Base-by-base conservation (phyloP, 2,888 invertebrate genomes). In the Argyresthia albistria region DNA sequence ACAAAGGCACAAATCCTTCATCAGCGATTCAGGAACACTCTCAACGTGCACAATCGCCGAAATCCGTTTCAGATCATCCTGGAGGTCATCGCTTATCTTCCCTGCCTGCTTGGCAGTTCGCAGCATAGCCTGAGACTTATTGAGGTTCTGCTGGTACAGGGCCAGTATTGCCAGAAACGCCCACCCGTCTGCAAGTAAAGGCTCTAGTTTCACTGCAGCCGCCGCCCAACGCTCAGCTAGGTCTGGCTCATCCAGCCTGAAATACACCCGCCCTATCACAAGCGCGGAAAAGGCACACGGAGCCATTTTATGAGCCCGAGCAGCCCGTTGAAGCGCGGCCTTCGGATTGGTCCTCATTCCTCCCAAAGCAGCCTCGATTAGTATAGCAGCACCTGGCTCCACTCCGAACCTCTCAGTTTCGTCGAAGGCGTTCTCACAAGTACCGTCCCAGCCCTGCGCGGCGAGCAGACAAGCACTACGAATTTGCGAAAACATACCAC, bases 151-250 rank as follows among this genome's bases (percentile, higher is more conserved):
- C 42, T 76, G 69, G 46, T 69, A 62, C 67, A 83, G 73, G 8
- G 80, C 80, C 42, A 83, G 58, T 14, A 80, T 49, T n/a, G 76
- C 73, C 56, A 87, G 58, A 56, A 80, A 62, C 3, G 80, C 83
- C 87, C 87, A 87, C 0, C 75, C 87, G 60, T 87, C 82, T 4
- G 86, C 69, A 35, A 86, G 60, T 35, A 73, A 59, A 1, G 86
- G 82, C 56, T 86, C 87, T 16, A 64, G 54, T 53, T 79, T 78
- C 0, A 86, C 81, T 43, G 86, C 78, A 43, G 60, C 74, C 0
- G 81, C 67, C 6, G 73, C 71, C 87, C 87, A 87, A 9, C 80
- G 74, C 55, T 80, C 75, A 9, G 86, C 78, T 51, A 74, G 60
- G 25, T 56, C 56, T n/a, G 67, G 64, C 25, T 82, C 74, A 1